Base-by-base conservation (phyloP, 2,113 vertebrate genomes). In the Pteronura brasiliensis region DNA sequence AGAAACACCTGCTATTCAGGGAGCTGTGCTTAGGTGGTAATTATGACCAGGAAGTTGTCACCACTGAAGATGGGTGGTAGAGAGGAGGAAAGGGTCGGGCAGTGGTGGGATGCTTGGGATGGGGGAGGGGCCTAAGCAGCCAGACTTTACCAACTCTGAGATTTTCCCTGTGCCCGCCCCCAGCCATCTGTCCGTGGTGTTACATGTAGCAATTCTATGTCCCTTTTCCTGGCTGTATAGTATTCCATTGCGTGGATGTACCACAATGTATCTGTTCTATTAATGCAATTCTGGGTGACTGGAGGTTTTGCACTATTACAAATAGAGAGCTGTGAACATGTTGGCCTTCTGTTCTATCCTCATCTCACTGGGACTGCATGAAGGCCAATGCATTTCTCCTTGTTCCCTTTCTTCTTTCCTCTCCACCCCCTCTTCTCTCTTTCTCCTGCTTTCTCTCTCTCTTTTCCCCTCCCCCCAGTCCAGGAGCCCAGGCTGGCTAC, bases 201-300 rank as follows among this genome's bases (percentile, higher is more conserved):
- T 9, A 1, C 3, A 23, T 7, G 65, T 2, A 27, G 42, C 52
- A 52, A 34, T 7, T 0, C 21, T 15, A 9, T 4, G 29, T 21
- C 27, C 27, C 42, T 55, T 55, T 55, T 21, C 8, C 1, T 1
- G 4, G 18, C 61, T 27, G 27, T 4, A 0, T 20, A 25, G 29
- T 42, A 27, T 39, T 63, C 27, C 34, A 0, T 47, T 0, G 6
- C 0, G 1, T 31, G 44, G 23, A 4, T 1, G 7, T 2, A 5
- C 36, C 49, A 7, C 21, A 10, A 0, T 25, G 5, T 20, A 20
- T 25, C 65, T 57, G 12, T 10, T 61, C n/a, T 13, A 14, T 23
- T n/a, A 31, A 57, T 3, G 42, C 2, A 6, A 23, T 34, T 91
- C 1, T 18, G 69, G n/a, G 7, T 2, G 6, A 36, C 42, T 36